Percentiles rank a stretch among this genome's conserved stretches.
phyloP scores from a whole-genome alignment of 30 jellyfish, hydroid and myxozoan species.

The Turritopsis rubra region DNA sequence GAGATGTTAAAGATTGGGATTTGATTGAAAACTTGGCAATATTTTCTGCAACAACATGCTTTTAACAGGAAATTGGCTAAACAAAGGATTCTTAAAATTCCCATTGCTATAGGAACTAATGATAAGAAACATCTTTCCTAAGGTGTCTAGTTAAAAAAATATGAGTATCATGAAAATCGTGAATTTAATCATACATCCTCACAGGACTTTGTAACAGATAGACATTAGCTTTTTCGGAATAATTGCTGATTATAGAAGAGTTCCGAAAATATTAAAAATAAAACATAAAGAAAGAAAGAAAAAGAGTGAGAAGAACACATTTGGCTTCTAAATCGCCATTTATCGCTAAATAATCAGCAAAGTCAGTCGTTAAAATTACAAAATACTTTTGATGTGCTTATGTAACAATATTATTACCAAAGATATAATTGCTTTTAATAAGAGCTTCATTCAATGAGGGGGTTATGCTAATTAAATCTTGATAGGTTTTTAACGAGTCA shows the following conservation, averaged over 20 bases:
- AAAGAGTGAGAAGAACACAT: not conserved
- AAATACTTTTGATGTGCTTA: not conserved
- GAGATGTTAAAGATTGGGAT: not conserved
- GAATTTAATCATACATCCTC: too few relatives aligned
- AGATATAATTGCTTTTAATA: not conserved
- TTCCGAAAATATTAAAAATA: too few relatives aligned
- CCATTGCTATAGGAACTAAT: too few relatives aligned
- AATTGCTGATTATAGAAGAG: too few relatives aligned
- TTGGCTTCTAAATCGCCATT: too few relatives aligned
- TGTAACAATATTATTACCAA: not conserved
- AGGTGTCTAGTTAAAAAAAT: too few relatives aligned
- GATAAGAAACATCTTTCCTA: too few relatives aligned
- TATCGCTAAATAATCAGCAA: not conserved
- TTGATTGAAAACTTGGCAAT: not conserved
- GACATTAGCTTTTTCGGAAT: too few relatives aligned
- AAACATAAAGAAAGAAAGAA: not conserved
- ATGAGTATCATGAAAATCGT: too few relatives aligned
- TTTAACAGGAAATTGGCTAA: not conserved
- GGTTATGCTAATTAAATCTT: not conserved
- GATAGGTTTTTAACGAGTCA: not conserved
- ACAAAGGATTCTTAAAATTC: too few relatives aligned
- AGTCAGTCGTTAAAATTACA: not conserved
- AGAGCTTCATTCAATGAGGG: not conserved
- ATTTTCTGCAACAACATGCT: not conserved
- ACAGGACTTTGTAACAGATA: too few relatives aligned